These are phyloP conservation scores for Clarias macrocephalus DNA, from an alignment of 2,113 vertebrate genomes.

Conservation along the genomic window DNA sequence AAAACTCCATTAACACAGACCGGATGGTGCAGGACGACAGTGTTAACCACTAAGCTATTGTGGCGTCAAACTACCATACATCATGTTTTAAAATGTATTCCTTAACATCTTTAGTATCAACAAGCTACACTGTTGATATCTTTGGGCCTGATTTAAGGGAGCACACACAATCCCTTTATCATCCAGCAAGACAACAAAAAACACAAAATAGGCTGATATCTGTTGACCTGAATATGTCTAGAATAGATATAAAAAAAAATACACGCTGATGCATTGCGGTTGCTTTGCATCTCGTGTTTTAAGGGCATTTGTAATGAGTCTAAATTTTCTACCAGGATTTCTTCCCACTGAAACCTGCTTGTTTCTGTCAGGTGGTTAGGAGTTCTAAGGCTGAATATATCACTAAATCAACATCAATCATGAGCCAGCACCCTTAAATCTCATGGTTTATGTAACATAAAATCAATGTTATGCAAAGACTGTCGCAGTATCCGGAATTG, in stretches of 20 bases:
- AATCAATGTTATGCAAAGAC: not conserved
- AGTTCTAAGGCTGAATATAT: not conserved
- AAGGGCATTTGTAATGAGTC: not conserved
- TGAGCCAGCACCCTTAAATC: not conserved
- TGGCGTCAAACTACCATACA: not conserved
- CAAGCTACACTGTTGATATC: not conserved
- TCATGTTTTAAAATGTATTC: not conserved
- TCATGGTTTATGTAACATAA: not conserved
- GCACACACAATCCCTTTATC: not conserved
- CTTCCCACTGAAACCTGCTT: not conserved
- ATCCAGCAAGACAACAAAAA: not conserved
- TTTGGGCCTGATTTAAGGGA: not conserved
- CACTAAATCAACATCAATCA: not conserved
- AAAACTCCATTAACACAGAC: too few species aligned
- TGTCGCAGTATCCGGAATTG: too few species aligned
- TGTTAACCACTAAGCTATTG: too few species aligned
- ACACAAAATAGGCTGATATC: not conserved
- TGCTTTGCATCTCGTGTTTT: not conserved
- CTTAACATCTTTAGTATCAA: not conserved
- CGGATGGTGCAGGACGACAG: too few species aligned
- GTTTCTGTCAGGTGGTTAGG: not conserved
- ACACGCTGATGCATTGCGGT: not conserved
- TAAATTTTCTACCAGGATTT: not conserved
- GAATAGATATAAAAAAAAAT: not conserved
- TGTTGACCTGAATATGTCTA: constrained; percentile 2